A percentile compares a stretch with the other conserved stretches of the same genome.
These are phyloP conservation scores for Tinamus major DNA, from an alignment of 2,797 vertebrate species.

Conservation along the genomic window DNA sequence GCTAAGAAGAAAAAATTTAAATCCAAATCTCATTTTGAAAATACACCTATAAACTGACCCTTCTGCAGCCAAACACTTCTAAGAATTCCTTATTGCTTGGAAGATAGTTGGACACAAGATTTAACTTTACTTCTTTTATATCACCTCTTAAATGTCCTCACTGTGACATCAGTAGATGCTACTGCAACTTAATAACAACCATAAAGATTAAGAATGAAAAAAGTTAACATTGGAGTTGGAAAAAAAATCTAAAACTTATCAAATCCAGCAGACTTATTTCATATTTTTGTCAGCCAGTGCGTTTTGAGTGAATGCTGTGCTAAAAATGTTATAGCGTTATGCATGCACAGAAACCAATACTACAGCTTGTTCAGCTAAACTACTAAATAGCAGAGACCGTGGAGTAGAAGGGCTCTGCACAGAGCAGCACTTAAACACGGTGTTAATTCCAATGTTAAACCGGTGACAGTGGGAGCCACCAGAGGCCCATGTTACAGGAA, in stretches of 20 bases:
- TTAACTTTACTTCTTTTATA: not conserved
- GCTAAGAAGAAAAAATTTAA: not conserved
- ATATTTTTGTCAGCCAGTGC: conserved; percentile 18
- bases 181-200: too few relatives aligned
- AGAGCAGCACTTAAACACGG: not conserved
- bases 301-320: conserved; percentile 31
- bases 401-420: not conserved
- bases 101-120: not conserved
- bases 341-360: conserved; percentile 16
- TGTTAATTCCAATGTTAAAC: not conserved
- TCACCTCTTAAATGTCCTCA: not conserved
- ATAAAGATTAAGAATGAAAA: not conserved
- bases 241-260: conserved; percentile 6
- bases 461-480: not conserved
- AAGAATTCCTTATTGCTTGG: not conserved
- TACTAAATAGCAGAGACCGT: not conserved
- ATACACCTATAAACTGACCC: not conserved
- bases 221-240: not conserved
- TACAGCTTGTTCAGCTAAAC: not conserved
- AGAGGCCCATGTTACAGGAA: not conserved
- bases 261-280: conserved; percentile 12
- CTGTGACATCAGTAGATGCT: not conserved
- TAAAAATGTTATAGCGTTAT: conserved; percentile 27
- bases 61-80: not conserved
- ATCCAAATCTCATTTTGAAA: conserved; percentile 10